Conservation (phyloP, 2,113 vertebrate genomes). For the Sinocyclocheilus maitianheensis region DNA sequence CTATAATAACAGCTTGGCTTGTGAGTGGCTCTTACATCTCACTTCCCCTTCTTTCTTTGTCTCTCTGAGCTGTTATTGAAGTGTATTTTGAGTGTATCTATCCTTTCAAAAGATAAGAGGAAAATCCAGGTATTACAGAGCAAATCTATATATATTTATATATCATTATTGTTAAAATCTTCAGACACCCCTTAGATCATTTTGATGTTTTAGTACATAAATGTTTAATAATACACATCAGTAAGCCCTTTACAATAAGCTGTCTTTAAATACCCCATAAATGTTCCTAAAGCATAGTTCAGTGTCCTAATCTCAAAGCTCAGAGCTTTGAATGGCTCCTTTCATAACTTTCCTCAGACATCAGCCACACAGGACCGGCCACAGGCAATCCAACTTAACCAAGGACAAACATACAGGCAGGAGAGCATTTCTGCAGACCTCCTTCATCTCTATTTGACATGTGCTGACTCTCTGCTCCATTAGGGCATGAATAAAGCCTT, state of each 20-base stretch:
- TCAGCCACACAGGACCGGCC: constrained; percentile 29
- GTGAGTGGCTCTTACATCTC: constrained; percentile 63
- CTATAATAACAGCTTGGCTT: constrained; percentile 76
- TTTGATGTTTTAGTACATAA: neutral
- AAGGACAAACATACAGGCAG: constrained; percentile 49
- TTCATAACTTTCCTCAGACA: constrained; percentile 42
- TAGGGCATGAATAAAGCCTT: constrained; percentile 38
- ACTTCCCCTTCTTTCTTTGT: constrained; percentile 42
- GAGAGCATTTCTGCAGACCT: constrained; percentile 43
- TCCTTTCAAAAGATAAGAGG: neutral
- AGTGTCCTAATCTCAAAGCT: constrained; percentile 21
- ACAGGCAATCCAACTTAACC: constrained; percentile 43
- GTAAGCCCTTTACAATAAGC: constrained; percentile 5
- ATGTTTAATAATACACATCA: neutral
- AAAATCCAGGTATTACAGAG: neutral
- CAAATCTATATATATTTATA: neutral
- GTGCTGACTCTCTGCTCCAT: constrained; percentile 40
- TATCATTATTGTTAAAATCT: neutral
- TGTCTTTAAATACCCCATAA: constrained; percentile 15
- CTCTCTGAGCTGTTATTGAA: constrained; percentile 40
- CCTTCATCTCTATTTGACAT: constrained; percentile 44
- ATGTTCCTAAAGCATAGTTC: constrained; percentile 21
- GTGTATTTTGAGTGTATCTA: constrained; percentile 33
- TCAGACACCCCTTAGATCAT: neutral
- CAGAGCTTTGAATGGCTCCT: constrained; percentile 40